A percentile compares a stretch with the other conserved stretches of the same genome.
phyloP scores from a whole-genome alignment of 2,888 invertebrate genomes.

The Eugnorisma glareosa region DNA sequence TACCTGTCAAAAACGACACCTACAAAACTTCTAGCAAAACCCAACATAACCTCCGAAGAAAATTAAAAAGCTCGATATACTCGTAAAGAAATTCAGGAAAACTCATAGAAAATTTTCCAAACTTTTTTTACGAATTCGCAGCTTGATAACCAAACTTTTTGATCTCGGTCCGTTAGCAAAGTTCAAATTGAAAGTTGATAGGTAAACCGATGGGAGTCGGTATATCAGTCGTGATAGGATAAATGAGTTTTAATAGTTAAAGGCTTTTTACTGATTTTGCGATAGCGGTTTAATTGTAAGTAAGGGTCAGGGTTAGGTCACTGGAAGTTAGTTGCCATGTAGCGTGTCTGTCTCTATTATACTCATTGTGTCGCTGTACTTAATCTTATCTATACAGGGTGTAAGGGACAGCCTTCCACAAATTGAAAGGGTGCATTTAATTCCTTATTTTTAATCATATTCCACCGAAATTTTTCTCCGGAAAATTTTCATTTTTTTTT shows the following conservation, averaged over 20 bases:
- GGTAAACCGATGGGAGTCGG: conserved; percentile 25
- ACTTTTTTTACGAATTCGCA: conserved; percentile 36
- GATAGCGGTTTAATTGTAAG: conserved; percentile 16
- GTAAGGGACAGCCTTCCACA: too few relatives aligned
- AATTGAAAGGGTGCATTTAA: too few relatives aligned
- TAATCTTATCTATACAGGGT: neutral
- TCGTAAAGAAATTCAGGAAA: conserved; percentile 22
- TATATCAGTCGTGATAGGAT: conserved; percentile 6
- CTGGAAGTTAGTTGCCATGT: conserved; percentile 16
- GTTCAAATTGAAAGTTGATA: conserved; percentile 57
- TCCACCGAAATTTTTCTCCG: too few relatives aligned
- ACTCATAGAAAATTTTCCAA: conserved; percentile 27
- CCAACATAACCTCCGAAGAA: conserved; percentile 5
- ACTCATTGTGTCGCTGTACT: neutral
- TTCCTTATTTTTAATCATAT: too few relatives aligned
- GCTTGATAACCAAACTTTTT: conserved; percentile 44
- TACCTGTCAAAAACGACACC: neutral
- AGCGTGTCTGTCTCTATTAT: neutral
- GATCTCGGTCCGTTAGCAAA: conserved; percentile 50
- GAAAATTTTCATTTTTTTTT: too few relatives aligned
- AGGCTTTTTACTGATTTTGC: conserved; percentile 28
- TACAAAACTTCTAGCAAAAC: neutral
- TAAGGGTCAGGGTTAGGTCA: neutral
- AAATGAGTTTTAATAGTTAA: conserved; percentile 23
- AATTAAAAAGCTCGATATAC: conserved; percentile 38